Conservation (phyloP, 2,888 invertebrate species). For the Punctoribates punctum region DNA sequence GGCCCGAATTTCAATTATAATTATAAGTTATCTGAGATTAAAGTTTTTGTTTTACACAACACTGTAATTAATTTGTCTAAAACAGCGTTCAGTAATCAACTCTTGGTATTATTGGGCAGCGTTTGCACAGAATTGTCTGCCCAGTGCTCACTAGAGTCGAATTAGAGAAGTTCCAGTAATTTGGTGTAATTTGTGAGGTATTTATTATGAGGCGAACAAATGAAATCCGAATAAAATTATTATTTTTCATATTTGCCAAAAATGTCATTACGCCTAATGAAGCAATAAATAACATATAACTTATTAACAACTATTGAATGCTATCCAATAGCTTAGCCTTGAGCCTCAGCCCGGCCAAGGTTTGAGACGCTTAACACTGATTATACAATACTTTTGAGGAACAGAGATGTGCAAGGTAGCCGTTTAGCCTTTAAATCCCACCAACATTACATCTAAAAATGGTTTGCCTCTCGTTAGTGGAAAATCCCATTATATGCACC, state of each 20-base stretch:
- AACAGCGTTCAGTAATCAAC: not conserved
- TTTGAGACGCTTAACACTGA: not conserved
- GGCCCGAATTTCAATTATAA: no score
- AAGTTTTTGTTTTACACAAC: not conserved
- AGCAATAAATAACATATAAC: constrained; percentile 34
- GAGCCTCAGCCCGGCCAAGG: constrained; percentile 1
- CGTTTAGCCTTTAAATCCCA: no score
- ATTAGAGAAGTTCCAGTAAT: not conserved
- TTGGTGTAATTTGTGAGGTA: constrained; percentile 18
- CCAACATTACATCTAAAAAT: no score
- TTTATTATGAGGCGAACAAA: not conserved
- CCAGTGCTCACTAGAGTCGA: not conserved
- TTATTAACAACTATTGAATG: constrained; percentile 15
- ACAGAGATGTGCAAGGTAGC: no score
- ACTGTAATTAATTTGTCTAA: not conserved
- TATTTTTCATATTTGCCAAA: constrained; percentile 23
- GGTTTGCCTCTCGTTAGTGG: no score
- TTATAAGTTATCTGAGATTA: no score
- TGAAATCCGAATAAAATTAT: constrained; percentile 29
- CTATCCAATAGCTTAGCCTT: constrained; percentile 6
- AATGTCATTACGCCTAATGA: constrained; percentile 36
- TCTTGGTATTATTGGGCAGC: not conserved
- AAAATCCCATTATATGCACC: no score
- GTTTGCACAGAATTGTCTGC: not conserved
- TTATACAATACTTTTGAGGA: not conserved